These are phyloP conservation scores for Microctonus aethiopoides DNA, from an alignment of 2,888 invertebrate species.

Conservation along the genomic window DNA sequence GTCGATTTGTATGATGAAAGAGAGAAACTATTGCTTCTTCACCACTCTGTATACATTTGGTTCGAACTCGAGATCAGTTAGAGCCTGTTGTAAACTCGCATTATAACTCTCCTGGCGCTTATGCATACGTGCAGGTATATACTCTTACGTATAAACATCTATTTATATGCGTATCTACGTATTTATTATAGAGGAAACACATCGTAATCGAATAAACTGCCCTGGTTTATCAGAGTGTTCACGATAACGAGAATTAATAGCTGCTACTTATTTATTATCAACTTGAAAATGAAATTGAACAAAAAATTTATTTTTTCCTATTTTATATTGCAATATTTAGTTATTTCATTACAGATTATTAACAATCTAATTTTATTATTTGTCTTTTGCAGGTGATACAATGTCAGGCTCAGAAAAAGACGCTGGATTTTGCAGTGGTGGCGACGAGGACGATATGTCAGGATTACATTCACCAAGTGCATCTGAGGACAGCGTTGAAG, in stretches of 20 bases:
- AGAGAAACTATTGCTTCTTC: neutral
- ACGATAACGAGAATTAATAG: constrained; percentile 11
- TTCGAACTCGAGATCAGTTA: constrained; percentile 25
- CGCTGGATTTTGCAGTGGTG: constrained; percentile 81
- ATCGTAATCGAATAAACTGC: constrained; percentile 37
- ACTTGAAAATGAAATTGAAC: neutral
- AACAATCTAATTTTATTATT: constrained; percentile 35
- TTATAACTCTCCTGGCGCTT: constrained; percentile 2
- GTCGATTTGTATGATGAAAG: neutral
- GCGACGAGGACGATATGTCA: constrained; percentile 73
- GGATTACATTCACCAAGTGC: constrained; percentile 73
- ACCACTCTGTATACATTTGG: constrained; percentile 10
- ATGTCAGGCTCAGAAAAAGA: constrained; percentile 72
- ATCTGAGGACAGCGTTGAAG: constrained; percentile 76
- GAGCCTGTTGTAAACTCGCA: constrained; percentile 5
- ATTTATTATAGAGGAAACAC: constrained; percentile 9
- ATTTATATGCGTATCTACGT: neutral
- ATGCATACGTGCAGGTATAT: neutral
- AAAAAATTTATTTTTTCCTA: no score
- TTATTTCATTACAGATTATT: no score
- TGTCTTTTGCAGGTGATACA: constrained; percentile 71
- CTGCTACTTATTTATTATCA: neutral
- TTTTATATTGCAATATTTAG: neutral
- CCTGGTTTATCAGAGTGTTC: constrained; percentile 29
- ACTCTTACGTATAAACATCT: no score